A percentile compares a stretch with the other conserved stretches of the same genome.
Conservation (phyloP, 2,797 vertebrate species). For the Enteromius fasciolatus region DNA sequence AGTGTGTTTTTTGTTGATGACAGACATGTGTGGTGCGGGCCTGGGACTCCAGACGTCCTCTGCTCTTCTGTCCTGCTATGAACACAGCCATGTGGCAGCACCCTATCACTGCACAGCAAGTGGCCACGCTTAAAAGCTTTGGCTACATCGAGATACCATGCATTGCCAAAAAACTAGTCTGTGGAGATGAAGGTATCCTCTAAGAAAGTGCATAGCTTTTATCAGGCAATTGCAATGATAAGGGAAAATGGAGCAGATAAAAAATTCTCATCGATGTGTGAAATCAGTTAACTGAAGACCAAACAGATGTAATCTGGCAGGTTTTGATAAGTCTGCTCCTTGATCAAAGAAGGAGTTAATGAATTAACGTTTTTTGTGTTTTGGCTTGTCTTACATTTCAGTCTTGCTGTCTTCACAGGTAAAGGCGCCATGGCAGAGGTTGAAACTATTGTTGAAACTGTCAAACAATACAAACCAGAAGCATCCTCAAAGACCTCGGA, state of each 20-base stretch:
- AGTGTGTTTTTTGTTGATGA: conserved; percentile 52
- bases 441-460: conserved; percentile 79
- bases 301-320: background rate
- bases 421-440: conserved; percentile 95
- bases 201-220: background rate
- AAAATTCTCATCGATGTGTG: background rate
- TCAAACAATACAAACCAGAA: conserved; percentile 72
- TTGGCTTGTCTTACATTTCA: background rate
- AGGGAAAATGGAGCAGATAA: conserved; percentile 12
- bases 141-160: conserved; percentile 93
- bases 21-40: conserved; percentile 94
- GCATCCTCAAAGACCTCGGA: conserved; percentile 55
- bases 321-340: background rate
- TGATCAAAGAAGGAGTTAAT: conserved; percentile 4
- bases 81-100: conserved; percentile 98
- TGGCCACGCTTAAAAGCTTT: conserved; percentile 83
- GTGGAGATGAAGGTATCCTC: conserved; percentile 92
- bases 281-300: conserved; percentile 11
- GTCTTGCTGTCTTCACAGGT: conserved; percentile 74
- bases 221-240: conserved; percentile 1
- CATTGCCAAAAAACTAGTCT: conserved; percentile 89
- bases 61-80: conserved; percentile 97
- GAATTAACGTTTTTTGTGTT: background rate
- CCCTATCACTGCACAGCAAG: conserved; percentile 87
- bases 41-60: conserved; percentile 88